Evolutionary conservation across 1,140 invertebrate species (phyloP).

Genomic region (Cataglyphis hispanica): DNA sequence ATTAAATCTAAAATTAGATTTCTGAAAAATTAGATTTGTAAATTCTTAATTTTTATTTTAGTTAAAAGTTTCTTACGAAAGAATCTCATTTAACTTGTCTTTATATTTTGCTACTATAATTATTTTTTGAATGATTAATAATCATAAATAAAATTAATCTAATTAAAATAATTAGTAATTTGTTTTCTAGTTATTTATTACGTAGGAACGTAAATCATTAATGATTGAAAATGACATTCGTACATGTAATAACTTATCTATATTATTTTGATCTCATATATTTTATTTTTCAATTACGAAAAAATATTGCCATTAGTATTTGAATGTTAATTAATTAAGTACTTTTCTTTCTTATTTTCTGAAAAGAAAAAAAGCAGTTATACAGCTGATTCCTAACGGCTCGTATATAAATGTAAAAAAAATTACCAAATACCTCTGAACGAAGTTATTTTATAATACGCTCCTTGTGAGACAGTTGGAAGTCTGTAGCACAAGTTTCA

Average conservation of each 20-base stretch:
- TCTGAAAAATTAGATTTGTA: no score
- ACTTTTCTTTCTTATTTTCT: not conserved
- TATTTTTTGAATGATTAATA: no score
- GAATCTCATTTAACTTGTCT: no score
- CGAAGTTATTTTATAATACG: not conserved
- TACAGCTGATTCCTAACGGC: not conserved
- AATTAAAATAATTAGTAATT: no score
- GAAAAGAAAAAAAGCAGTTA: not conserved
- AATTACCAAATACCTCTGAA: not conserved
- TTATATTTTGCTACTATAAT: no score
- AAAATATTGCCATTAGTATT: not conserved
- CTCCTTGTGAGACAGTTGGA: not conserved
- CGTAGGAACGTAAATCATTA: not conserved
- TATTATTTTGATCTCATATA: not conserved
- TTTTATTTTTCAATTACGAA: not conserved
- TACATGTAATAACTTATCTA: not conserved
- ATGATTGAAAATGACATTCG: not conserved
- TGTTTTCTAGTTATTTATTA: no score
- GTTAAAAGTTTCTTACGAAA: no score
- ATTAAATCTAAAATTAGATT: no score
- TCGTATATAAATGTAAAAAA: not conserved
- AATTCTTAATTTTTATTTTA: no score
- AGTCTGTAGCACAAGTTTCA: not conserved
- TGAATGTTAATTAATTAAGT: constrained; percentile 4
- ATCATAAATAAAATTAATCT: no score